Evolutionary conservation across 2,797 vertebrate genomes (phyloP), one percentile per base, ranked within the genome.

Genomic region (Pantherophis alleghaniensis): DNA sequence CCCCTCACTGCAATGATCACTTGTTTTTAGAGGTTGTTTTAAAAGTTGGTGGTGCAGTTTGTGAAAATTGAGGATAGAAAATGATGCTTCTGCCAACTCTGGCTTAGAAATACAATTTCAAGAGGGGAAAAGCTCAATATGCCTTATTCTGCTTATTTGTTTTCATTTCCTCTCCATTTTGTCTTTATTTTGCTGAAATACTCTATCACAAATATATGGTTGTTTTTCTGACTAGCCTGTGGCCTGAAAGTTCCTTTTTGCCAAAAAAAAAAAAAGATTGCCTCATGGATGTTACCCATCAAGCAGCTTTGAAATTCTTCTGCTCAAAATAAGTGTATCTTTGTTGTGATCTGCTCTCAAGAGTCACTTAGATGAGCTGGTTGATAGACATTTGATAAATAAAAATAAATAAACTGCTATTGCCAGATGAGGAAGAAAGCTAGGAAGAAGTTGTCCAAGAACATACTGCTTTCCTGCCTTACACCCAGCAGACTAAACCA

Each of bases 41-140:
- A 96, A 94, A 95, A 90, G 91, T 95, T 94, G 93, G 91, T 95
- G 91, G 91, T 96, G 97, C 95, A 94, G 63, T 92, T 94, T 74
- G 94, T 96, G 96, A 97, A 97, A 97, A 97, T 93, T 95, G 69
- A 94, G 63, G 89, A 93, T 66, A 24, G 63, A 37, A 47, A 89
- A 69, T 61, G 55, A 83, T 88, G n/a, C 28, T 88, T 83, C 47
- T 93, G 69, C 87, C 69, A 93, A 89, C 88, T 97, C 96, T 91
- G 95, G 92, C 96, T 95, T 96, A 96, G 91, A 87, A 94, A 96
- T 97, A 96, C 96, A 94, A 83, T 93, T 97, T 92, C 94, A 96
- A 92, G 90, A 93, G 61, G 53, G 90, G 59, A 57, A 89, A 55
- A 0, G 0, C 26, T 3, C 14, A 24, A 14, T 28, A 83, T 59